These are phyloP conservation scores for Lissocephala sabroskyi DNA, from an alignment of 2,888 invertebrate genomes.

Conservation along the genomic window DNA sequence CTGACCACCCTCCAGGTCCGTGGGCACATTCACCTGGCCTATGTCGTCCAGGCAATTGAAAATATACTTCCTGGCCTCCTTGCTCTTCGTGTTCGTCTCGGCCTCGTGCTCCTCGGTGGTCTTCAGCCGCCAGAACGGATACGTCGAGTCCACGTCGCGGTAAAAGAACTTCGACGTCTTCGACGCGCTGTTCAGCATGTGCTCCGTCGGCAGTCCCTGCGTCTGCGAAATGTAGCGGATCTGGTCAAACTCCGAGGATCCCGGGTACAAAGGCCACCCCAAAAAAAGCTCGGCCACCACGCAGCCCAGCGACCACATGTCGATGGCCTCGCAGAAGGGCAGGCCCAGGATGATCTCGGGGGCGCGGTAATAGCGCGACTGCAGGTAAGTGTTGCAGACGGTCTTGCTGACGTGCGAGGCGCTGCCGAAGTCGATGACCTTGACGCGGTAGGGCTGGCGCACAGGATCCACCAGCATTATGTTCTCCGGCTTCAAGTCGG, in stretches of 20 bases:
- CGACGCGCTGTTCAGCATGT: conserved; percentile 97
- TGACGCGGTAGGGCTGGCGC: conserved; percentile 97
- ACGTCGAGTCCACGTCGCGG: conserved; percentile 93
- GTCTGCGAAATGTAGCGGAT: conserved; percentile 96
- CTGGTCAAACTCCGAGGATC: conserved; percentile 99
- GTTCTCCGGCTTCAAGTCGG: conserved; percentile 99
- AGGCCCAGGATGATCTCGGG: conserved; percentile 97
- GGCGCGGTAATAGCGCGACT: conserved; percentile 98
- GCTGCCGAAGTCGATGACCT: conserved; percentile 99
- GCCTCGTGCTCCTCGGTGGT: conserved; percentile 98
- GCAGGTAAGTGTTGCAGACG: conserved; percentile 99
- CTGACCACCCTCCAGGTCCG: conserved; percentile 97
- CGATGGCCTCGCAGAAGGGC: conserved; percentile 99
- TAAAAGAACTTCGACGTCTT: conserved; percentile 99
- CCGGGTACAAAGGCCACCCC: conserved; percentile 99
- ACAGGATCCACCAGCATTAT: conserved; percentile 99
- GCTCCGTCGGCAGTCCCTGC: conserved; percentile 97
- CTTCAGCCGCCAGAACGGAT: conserved; percentile 90
- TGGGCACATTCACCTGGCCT: conserved; percentile 95
- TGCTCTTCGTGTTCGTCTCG: conserved; percentile 98
- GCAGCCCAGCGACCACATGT: conserved; percentile 99
- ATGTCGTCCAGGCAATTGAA: conserved; percentile 99
- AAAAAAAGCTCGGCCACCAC: conserved; percentile 99
- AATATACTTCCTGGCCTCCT: conserved; percentile 99
- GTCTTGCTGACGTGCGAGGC: conserved; percentile 99